phyloP scores from a whole-genome alignment of 2,113 vertebrate species.

The Ceyx cyanopectus region DNA sequence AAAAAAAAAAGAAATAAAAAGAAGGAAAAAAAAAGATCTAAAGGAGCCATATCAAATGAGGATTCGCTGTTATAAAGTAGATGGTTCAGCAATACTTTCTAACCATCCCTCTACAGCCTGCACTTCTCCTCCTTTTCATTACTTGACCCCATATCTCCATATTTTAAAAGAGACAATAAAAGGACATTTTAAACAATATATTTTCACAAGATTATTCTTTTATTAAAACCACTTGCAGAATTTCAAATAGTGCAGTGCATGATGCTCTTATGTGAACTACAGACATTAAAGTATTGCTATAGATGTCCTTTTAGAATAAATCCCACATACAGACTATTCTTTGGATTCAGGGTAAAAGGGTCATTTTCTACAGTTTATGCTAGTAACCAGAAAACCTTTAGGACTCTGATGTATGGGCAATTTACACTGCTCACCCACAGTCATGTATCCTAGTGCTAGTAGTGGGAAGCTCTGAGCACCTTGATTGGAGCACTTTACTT shows the following conservation, averaged over 20 bases:
- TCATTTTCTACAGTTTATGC: not conserved
- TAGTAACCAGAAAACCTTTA: not conserved
- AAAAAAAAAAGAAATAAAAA: no score
- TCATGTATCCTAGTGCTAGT: not conserved
- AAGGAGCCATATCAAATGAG: not conserved
- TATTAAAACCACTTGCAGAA: not conserved
- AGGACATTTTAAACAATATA: not conserved
- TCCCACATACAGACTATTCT: not conserved
- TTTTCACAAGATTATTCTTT: constrained; percentile 11
- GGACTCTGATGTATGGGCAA: not conserved
- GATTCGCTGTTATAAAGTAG: not conserved
- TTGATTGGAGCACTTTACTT: not conserved
- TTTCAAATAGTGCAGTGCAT: not conserved
- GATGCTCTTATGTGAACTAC: not conserved
- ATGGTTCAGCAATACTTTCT: not conserved
- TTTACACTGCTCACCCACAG: not conserved
- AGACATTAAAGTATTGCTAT: not conserved
- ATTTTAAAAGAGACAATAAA: not conserved
- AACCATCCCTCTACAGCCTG: not conserved
- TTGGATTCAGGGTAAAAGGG: not conserved
- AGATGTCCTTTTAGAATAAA: not conserved
- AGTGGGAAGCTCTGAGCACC: not conserved
- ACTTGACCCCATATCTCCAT: not conserved
- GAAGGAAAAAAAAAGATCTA: rapidly evolving
- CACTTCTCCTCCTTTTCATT: not conserved